Base-by-base conservation (phyloP, 2,113 vertebrate genomes). In the Mus pahari region DNA sequence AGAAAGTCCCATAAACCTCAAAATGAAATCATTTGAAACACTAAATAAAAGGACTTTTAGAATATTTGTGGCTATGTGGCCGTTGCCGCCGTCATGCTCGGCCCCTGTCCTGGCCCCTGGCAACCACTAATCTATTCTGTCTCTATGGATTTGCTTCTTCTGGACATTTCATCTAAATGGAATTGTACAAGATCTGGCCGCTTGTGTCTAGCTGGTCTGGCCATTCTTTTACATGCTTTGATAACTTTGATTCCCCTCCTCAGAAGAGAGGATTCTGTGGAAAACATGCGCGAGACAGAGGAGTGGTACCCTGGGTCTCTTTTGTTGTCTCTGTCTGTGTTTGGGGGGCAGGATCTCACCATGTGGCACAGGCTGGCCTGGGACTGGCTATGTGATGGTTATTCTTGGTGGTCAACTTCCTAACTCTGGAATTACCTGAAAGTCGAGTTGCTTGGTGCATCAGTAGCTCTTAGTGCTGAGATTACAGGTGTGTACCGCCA, bases 131-230 rank as follows among this genome's bases (percentile, higher is more conserved):
- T 89, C 89, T 89, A 1, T 64, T 95, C 89, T 60, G 60, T 73
- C 60, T 94, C 66, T 31, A 33, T 75, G 45, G 50, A 87, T 84
- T 93, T 45, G 19, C 8, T 19, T 86, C 13, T 92, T 74, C 50
- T 90, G 50, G 84, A 88, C 48, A 55, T 97, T 91, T 90, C 58
- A 42, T 77, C 77, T 81, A 55, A 89, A 91, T 92, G 45, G 88
- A 94, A 64, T 79, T 77, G 50, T n/a, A 6, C 60, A 60, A 13
- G 42, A 62, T 50, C 73, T 31, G n/a, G 42, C 68, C 58, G 90
- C 64, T 88, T 78, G 55, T 45, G 58, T 89, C 78, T 64, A 62
- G 70, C 86, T 84, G 79, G 66, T 20, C 71, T 1, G 6, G 24
- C 77, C 45, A 53, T 90, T 95, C 19, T 60, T 39, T 70, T 22